Percentiles rank a stretch among this genome's conserved stretches.
Conservation (phyloP, 2,888 invertebrate genomes). For the Anarsia innoxiella region DNA sequence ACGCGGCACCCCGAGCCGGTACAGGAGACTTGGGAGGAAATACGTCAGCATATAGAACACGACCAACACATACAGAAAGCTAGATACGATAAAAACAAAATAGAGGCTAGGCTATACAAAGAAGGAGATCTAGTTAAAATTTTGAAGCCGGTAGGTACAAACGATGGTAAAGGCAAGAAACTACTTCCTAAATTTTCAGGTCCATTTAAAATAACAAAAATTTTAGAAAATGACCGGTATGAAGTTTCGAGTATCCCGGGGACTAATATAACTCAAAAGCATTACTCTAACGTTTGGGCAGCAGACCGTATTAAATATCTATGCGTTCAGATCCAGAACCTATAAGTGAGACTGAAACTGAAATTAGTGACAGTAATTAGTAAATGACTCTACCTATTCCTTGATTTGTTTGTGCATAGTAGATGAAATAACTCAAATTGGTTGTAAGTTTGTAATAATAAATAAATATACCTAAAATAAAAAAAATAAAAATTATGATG, state of each 20-base stretch:
- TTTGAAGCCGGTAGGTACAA: background rate
- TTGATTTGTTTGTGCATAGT: too few species aligned
- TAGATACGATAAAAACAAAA: background rate
- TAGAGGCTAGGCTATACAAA: background rate
- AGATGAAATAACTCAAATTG: too few species aligned
- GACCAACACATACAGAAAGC: background rate
- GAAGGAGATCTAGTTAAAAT: conserved; percentile 2
- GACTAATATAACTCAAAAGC: too few species aligned
- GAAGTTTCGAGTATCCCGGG: background rate
- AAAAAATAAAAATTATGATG: too few species aligned
- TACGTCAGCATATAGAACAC: background rate
- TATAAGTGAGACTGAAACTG: too few species aligned
- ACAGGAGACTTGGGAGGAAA: background rate
- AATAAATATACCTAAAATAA: too few species aligned
- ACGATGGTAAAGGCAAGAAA: conserved; percentile 4
- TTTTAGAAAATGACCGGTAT: conserved; percentile 1
- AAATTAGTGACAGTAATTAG: too few species aligned
- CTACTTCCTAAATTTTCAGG: conserved; percentile 2
- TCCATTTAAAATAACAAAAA: conserved; percentile 1
- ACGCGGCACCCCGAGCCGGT: background rate
- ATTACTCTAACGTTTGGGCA: too few species aligned
- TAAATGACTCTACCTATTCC: too few species aligned
- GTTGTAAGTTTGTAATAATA: too few species aligned
- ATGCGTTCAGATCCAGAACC: too few species aligned
- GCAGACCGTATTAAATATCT: too few species aligned